phyloP scores from a whole-genome alignment of 2,113 vertebrate genomes.

The Hyperoodon ampullatus region DNA sequence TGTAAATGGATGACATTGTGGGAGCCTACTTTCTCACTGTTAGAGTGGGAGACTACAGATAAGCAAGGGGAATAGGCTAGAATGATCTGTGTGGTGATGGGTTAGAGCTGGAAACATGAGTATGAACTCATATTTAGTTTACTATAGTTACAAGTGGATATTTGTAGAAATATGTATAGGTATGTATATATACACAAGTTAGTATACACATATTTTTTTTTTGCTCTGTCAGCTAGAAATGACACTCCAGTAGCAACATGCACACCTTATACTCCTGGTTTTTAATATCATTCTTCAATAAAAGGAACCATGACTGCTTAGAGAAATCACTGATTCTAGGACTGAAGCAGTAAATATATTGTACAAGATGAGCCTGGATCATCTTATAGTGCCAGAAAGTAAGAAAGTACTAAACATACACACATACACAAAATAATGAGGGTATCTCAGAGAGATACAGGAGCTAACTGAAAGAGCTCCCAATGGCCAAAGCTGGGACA shows the following conservation, averaged over 20 bases:
- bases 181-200: not conserved
- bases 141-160: not conserved
- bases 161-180: not conserved
- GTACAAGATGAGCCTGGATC: not conserved
- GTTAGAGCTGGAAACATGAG: not conserved
- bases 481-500: too few relatives aligned
- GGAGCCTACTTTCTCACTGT: not conserved
- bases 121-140: not conserved
- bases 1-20: not conserved
- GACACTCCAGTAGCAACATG: not conserved
- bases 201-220: not conserved
- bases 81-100: not conserved
- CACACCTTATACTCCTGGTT: not conserved
- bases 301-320: not conserved
- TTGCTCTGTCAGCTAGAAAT: not conserved
- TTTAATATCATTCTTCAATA: conserved; percentile 18
- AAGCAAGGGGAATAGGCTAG: not conserved
- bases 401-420: not conserved
- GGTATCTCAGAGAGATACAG: not conserved
- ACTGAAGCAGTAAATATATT: not conserved
- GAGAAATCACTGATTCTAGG: conserved; percentile 11
- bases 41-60: not conserved
- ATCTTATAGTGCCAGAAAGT: not conserved
- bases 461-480: too few relatives aligned
- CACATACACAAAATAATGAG: not conserved